phyloP scores from a whole-genome alignment of 2,888 invertebrate species.

The Dascillus cervinus region DNA sequence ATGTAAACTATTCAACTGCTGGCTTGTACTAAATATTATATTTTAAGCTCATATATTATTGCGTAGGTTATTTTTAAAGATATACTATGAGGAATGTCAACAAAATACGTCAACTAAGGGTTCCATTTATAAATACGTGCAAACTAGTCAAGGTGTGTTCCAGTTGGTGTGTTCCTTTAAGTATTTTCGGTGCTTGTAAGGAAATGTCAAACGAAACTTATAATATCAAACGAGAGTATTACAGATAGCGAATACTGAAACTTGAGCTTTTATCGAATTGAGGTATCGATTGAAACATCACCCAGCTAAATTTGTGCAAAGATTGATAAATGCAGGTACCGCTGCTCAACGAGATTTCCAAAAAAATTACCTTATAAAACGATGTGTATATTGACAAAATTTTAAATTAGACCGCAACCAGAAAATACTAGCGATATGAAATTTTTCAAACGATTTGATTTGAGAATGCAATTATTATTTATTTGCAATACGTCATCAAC shows the following conservation, averaged over 20 bases:
- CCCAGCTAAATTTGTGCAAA: too few relatives aligned
- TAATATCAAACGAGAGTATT: background rate
- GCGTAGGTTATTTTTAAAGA: background rate
- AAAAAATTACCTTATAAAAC: too few relatives aligned
- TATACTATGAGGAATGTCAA: background rate
- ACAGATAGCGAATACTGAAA: background rate
- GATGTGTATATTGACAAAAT: too few relatives aligned
- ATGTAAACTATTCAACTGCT: background rate
- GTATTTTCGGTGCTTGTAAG: background rate
- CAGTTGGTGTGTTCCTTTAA: background rate
- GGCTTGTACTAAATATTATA: too few relatives aligned
- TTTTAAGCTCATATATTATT: too few relatives aligned
- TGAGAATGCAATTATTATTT: conserved; percentile 1
- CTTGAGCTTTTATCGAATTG: background rate
- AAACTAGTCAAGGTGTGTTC: background rate
- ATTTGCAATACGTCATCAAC: conserved; percentile 7
- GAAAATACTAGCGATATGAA: too few relatives aligned
- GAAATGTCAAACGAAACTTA: background rate
- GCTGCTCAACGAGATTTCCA: too few relatives aligned
- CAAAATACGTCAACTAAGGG: background rate
- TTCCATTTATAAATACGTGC: background rate
- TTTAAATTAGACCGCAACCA: too few relatives aligned
- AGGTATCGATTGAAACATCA: background rate
- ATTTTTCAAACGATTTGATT: conserved; percentile 1
- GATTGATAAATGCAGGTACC: too few relatives aligned